These are phyloP conservation scores for Ochotona curzoniae DNA, from an alignment of 2,113 vertebrate species.

Conservation along the genomic window DNA sequence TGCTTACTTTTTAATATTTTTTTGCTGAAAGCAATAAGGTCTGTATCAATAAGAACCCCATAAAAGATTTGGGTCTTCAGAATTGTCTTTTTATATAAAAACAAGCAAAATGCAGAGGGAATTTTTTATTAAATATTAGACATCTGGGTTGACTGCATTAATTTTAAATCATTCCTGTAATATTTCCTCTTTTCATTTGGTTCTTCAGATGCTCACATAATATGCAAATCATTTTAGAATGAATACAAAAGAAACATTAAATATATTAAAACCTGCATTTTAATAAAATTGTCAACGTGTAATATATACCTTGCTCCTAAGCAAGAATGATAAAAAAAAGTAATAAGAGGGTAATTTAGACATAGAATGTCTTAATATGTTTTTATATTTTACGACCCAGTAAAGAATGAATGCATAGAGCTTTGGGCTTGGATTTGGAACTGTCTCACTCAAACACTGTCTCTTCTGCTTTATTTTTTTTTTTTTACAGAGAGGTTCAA, in stretches of 20 bases:
- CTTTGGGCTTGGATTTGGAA: slow-evolving; percentile 63
- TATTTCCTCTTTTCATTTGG: slow-evolving; percentile 84
- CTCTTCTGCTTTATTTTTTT: not conserved
- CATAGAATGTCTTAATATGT: slow-evolving; percentile 84
- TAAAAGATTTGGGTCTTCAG: slow-evolving; percentile 81
- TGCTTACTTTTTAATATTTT: slow-evolving; percentile 82
- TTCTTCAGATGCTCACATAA: slow-evolving; percentile 84
- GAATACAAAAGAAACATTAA: slow-evolving; percentile 88
- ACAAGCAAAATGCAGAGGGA: slow-evolving; percentile 78
- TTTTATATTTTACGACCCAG: slow-evolving; percentile 82
- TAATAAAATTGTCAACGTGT: slow-evolving; percentile 88
- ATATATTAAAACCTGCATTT: slow-evolving; percentile 89
- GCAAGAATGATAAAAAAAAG: slow-evolving; percentile 84
- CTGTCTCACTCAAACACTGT: not conserved
- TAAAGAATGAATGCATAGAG: slow-evolving; percentile 79
- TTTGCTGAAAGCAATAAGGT: slow-evolving; percentile 82
- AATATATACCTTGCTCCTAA: slow-evolving; percentile 82
- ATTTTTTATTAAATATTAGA: slow-evolving; percentile 85
- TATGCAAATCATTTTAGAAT: slow-evolving; percentile 86
- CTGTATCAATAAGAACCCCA: slow-evolving; percentile 79
- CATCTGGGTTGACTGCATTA: slow-evolving; percentile 82
- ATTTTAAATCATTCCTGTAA: slow-evolving; percentile 84
- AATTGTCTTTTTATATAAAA: slow-evolving; percentile 79
- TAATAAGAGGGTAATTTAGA: slow-evolving; percentile 87
- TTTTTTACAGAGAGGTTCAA: not conserved